Base-by-base conservation (phyloP, 1,140 invertebrate species). In the Atta cephalotes region DNA sequence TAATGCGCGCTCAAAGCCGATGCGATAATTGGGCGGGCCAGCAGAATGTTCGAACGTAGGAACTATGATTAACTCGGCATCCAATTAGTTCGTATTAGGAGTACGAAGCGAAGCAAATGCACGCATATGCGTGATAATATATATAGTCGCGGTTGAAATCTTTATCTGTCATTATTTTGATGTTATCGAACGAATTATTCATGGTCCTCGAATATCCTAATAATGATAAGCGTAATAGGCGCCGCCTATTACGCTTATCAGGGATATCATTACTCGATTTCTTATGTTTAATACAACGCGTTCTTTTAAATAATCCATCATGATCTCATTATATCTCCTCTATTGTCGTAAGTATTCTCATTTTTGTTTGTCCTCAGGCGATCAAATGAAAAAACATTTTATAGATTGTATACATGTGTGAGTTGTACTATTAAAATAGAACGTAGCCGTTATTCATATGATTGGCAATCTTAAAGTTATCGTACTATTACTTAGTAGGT, bases 171-270 rank as follows among this genome's bases (percentile, higher is more conserved):
- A 90, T 92, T 92, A 91, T 87, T 85, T 88, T 51, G 89, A 87
- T 90, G 92, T 94, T 92, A 86, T 76, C 91, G 90, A n/a, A 65
- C 88, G 84, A 91, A 93, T 93, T 93, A 89, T 91, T 89, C 85
- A 87, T 91, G 90, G 77, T 89, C 77, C 90, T 91, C 93, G 88
- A 94, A 94, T 94, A 92, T 94, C 87, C 87, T 91, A 92, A 93
- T 94, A 94, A 21, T 21, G 21, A 21, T 21, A 21, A 21, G 21
- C 21, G 21, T 21, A 21, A 94, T 93, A 68, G 91, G 90, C 89
- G 85, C 63, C 81, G 72, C 74, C 78, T 90, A 91, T 93, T 93
- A 93, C 88, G 89, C 66, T 74, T 78, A 74, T 62, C 87, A 79
- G 81, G 72, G 87, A 74, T 87, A 89, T 89, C 72, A 84, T 78